Percentiles rank a stretch among this genome's conserved stretches.
phyloP scores from a whole-genome alignment of 2,888 invertebrate genomes.

The Agelastica alni region DNA sequence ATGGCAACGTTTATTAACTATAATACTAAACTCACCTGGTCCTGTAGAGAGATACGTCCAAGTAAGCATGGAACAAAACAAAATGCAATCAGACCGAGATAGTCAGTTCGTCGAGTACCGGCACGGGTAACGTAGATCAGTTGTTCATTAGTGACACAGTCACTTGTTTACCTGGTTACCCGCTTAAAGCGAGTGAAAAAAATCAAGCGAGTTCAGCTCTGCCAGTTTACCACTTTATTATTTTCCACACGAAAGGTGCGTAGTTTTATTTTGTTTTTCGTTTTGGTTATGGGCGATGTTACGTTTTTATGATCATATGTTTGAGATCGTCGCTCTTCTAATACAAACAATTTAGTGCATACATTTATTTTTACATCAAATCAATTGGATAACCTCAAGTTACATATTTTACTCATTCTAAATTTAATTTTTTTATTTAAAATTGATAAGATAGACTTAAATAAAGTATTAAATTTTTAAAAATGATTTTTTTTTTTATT shows the following conservation, averaged over 20 bases:
- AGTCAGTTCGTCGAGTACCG: constrained; percentile 47
- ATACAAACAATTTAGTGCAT: no score
- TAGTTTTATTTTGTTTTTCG: constrained; percentile 12
- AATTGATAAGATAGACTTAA: no score
- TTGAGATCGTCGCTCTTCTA: no score
- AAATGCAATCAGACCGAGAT: constrained; percentile 53
- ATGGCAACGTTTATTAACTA: constrained; percentile 39
- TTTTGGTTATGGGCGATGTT: no score
- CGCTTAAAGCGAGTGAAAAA: constrained; percentile 29
- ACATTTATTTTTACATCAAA: no score
- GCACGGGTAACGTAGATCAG: constrained; percentile 28
- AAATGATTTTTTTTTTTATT: no score
- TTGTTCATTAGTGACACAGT: constrained; percentile 25
- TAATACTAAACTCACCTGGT: constrained; percentile 49
- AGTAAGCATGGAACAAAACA: constrained; percentile 55
- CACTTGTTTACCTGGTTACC: constrained; percentile 30
- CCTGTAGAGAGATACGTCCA: constrained; percentile 43
- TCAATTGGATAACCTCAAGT: no score
- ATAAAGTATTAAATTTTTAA: no score
- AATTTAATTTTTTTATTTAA: no score
- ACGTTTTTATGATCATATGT: constrained; percentile 12
- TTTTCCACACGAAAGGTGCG: constrained; percentile 18
- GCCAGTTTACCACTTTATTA: not conserved
- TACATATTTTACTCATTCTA: no score
- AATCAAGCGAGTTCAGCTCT: constrained; percentile 4